Conservation (phyloP, 2,113 vertebrate genomes). For the Typhlomys cinereus region DNA sequence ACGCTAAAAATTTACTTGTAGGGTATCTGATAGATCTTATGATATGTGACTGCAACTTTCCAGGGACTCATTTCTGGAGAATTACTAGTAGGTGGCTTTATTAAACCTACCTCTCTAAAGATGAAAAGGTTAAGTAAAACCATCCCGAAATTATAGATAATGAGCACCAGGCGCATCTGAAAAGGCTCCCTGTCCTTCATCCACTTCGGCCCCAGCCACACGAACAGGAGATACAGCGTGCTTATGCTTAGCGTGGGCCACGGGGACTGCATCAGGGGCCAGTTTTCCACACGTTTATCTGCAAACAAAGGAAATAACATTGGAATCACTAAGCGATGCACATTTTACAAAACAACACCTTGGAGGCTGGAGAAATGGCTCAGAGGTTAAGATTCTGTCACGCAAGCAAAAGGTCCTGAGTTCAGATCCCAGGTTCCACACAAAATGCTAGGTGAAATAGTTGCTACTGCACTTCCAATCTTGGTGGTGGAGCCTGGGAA, state of each 20-base stretch:
- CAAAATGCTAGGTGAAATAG: no score
- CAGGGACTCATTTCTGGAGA: neutral
- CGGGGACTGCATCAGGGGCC: constrained; percentile 97
- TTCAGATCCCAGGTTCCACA: no score
- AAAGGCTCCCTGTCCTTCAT: constrained; percentile 97
- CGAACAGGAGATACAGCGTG: constrained; percentile 95
- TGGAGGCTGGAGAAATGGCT: no score
- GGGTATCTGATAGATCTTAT: constrained; percentile 34
- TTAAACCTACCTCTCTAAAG: constrained; percentile 94
- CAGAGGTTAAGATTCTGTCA: no score
- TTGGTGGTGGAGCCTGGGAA: no score
- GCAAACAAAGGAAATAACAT: constrained; percentile 71
- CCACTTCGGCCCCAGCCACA: constrained; percentile 98
- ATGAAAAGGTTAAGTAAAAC: constrained; percentile 99
- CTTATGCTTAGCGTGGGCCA: constrained; percentile 96
- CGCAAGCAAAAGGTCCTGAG: no score
- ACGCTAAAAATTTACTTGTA: constrained; percentile 16
- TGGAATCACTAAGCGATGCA: constrained; percentile 2
- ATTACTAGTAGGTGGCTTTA: neutral
- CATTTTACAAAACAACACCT: neutral
- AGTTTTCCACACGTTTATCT: constrained; percentile 99
- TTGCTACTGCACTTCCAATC: no score
- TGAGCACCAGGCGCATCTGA: constrained; percentile 95
- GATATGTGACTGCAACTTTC: neutral
- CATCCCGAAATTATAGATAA: constrained; percentile 99